Evolutionary conservation across 2,888 invertebrate genomes (phyloP).

Genomic region (Brachyptera putata): DNA sequence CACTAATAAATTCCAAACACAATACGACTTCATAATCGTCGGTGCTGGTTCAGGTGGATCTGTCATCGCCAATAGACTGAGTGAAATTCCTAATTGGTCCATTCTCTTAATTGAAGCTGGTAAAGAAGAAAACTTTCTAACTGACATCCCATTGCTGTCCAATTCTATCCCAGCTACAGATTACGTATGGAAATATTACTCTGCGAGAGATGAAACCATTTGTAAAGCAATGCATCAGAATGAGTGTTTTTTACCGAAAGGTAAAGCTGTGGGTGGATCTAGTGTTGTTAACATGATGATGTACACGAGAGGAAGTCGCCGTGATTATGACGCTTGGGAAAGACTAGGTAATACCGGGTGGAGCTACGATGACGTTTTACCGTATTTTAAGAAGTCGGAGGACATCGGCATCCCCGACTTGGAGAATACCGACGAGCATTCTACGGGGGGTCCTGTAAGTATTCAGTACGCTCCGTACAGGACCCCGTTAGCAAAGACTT

Average conservation of each 20-base stretch:
- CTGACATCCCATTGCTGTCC: no score
- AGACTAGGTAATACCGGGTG: slow-evolving; percentile 31
- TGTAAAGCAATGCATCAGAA: slow-evolving; percentile 38
- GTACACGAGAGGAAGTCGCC: slow-evolving; percentile 43
- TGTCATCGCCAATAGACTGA: no score
- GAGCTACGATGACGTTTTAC: slow-evolving; percentile 31
- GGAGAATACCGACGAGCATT: slow-evolving; percentile 62
- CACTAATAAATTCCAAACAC: no score
- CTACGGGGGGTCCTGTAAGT: slow-evolving; percentile 62
- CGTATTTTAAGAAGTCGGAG: slow-evolving; percentile 23
- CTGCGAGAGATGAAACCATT: no score
- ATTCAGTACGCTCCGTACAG: slow-evolving; percentile 62
- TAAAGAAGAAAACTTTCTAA: no score
- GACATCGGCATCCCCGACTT: slow-evolving; percentile 56
- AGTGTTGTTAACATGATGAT: slow-evolving; percentile 45
- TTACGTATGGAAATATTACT: no score
- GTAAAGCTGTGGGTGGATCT: slow-evolving; percentile 58
- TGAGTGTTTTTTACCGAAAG: slow-evolving; percentile 52
- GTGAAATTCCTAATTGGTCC: no score
- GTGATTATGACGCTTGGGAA: slow-evolving; percentile 45
- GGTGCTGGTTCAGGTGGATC: no score
- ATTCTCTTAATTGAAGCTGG: no score
- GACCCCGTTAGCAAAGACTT: slow-evolving; percentile 58
- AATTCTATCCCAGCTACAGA: no score
- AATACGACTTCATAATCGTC: no score